Conservation (phyloP, 2,797 vertebrate species). For the Rousettus madagascariensis region DNA sequence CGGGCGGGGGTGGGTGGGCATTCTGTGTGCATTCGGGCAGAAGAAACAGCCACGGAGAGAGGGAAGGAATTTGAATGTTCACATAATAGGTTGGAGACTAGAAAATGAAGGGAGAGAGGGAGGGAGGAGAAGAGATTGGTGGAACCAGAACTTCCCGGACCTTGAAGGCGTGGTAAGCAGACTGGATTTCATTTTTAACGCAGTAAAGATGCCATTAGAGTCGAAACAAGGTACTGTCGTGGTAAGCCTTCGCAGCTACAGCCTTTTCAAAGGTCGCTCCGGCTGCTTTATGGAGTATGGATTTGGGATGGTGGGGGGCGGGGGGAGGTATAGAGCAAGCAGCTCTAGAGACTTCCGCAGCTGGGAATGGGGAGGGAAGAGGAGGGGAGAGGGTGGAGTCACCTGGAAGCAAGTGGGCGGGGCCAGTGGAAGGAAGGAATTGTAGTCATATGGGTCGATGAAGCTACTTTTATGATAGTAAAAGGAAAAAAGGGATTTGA, state of each 20-base stretch:
- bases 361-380: not conserved
- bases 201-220: not conserved
- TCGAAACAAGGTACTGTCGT: fast-evolving
- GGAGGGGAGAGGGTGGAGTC: not conserved
- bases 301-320: no score
- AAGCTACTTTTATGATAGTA: not conserved
- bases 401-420: not conserved
- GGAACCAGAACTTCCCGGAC: not conserved
- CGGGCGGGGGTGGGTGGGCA: no score
- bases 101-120: not conserved
- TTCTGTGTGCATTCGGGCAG: not conserved
- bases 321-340: not conserved
- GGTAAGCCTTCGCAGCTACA: fast-evolving
- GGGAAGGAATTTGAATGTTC: not conserved
- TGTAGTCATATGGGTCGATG: not conserved
- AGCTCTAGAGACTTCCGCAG: not conserved
- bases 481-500: not conserved
- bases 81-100: not conserved
- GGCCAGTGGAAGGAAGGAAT: not conserved
- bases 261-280: not conserved
- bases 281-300: not conserved
- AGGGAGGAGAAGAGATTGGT: not conserved
- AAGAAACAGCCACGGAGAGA: not conserved
- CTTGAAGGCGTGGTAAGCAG: not conserved
- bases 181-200: not conserved